Evolutionary conservation across 2,797 vertebrate genomes (phyloP), one percentile per base, ranked within the genome.

Genomic region (Miichthys miiuy): DNA sequence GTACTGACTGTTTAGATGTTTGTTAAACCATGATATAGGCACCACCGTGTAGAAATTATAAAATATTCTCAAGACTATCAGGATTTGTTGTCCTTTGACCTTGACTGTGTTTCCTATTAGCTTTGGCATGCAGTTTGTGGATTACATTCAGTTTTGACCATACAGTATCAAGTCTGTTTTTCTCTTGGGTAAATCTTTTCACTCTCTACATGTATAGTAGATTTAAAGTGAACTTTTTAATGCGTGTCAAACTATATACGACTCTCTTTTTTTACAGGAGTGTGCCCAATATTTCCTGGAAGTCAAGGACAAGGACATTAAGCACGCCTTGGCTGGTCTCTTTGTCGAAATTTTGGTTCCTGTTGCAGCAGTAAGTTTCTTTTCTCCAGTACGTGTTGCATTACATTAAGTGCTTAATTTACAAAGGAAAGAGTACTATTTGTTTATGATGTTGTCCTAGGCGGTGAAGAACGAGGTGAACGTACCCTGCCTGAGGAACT

Each of bases 401-500:
- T 63, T 38, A 52, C 5, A 46, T 69, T 58, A 23, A 17, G 4
- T 42, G 17, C 67, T 61, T 44, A 2, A 67, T 67, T 51, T 10
- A 30, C 58, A 4, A 16, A 1, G 7, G 18, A n/a, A 72, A 61
- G 16, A 42, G 48, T 21, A 21, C 9, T n/a, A 5, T 5, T 20
- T 18, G 1, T 38, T 52, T 74, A 27, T 69, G 44, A 79, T 87
- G 55, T 75, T 67, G 42, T 81, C 93, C 75, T 82, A 99, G 98
- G 95, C 97, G 68, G 98, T 99, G 84, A 99, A 99, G 95, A 99
- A 99, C 68, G 98, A 99, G 93, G 98, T 99, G 87, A 99, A 99
- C 60, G 98, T 99, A 30, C 98, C 98, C 47, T 99, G 98, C 89
- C 95, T 99, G 91, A 96, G 97, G 92, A 99, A 98, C 93, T 99